A percentile compares a stretch with the other conserved stretches of the same genome.
These are phyloP conservation scores for Nesoenas mayeri DNA, from an alignment of 2,113 vertebrate genomes.

Conservation along the genomic window DNA sequence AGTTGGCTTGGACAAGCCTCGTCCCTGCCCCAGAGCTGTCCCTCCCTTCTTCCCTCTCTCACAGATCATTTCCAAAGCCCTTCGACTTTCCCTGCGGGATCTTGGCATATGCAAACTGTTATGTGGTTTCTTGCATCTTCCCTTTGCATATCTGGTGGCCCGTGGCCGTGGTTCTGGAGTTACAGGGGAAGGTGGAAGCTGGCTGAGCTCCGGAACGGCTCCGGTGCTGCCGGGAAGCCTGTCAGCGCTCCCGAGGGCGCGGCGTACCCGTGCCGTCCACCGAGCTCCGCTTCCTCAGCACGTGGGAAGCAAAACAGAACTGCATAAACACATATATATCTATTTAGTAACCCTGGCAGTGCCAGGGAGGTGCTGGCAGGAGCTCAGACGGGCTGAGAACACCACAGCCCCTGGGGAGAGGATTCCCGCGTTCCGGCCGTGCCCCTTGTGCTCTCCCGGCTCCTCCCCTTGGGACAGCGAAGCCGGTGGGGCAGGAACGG, in stretches of 20 bases:
- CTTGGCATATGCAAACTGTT: background rate
- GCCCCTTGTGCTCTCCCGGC: background rate
- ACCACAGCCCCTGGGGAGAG: background rate
- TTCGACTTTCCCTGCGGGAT: background rate
- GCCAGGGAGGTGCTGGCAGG: constrained; percentile 28
- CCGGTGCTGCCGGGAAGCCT: constrained; percentile 4
- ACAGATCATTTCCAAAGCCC: background rate
- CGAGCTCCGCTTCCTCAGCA: background rate
- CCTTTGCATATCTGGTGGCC: background rate
- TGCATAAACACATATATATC: constrained; percentile 5
- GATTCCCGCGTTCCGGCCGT: background rate
- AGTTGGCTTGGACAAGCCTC: background rate
- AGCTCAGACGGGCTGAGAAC: constrained; percentile 33
- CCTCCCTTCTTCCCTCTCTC: background rate
- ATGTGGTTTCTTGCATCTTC: background rate
- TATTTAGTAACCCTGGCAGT: constrained; percentile 20
- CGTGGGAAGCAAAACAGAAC: constrained; percentile 31
- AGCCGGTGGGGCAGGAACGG: background rate
- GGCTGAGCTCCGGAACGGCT: background rate
- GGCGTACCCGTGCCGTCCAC: background rate
- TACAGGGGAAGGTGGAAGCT: background rate
- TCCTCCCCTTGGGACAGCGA: background rate
- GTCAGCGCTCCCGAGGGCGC: background rate
- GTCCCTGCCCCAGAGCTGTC: fast-evolving
- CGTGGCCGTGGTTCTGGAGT: background rate